Conservation (phyloP, 2,888 invertebrate species). For the Tachina grossa region DNA sequence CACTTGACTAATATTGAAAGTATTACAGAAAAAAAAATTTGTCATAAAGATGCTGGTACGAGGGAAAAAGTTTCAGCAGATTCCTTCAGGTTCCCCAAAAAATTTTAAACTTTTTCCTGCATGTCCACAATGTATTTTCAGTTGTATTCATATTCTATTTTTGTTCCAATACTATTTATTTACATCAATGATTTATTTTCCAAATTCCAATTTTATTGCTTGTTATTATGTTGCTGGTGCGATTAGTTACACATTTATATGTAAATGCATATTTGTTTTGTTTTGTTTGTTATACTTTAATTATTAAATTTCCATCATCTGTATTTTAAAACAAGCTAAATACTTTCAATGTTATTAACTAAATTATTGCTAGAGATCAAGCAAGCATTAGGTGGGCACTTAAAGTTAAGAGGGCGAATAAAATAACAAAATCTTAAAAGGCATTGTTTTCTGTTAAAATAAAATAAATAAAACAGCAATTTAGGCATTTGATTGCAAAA, state of each 20-base stretch:
- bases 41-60: too few relatives aligned
- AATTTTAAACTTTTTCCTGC: background rate
- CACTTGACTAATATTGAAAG: too few relatives aligned
- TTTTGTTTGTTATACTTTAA: background rate
- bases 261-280: background rate
- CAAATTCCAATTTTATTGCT: background rate
- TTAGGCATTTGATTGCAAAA: too few relatives aligned
- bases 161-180: background rate
- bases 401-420: too few relatives aligned
- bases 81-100: background rate
- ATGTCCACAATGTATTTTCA: background rate
- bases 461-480: too few relatives aligned
- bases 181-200: background rate
- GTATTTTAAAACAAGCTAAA: constrained; percentile 8
- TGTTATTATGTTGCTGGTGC: background rate
- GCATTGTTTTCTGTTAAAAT: too few relatives aligned
- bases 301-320: background rate
- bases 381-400: background rate
- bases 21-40: too few relatives aligned
- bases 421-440: background rate
- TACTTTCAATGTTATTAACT: constrained; percentile 8
- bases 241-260: constrained; percentile 9
- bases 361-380: constrained; percentile 2
- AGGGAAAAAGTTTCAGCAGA: background rate
- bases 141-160: background rate